These are phyloP conservation scores for Eurystomus glaucurus DNA, from an alignment of 2,797 vertebrate species.

Conservation along the genomic window DNA sequence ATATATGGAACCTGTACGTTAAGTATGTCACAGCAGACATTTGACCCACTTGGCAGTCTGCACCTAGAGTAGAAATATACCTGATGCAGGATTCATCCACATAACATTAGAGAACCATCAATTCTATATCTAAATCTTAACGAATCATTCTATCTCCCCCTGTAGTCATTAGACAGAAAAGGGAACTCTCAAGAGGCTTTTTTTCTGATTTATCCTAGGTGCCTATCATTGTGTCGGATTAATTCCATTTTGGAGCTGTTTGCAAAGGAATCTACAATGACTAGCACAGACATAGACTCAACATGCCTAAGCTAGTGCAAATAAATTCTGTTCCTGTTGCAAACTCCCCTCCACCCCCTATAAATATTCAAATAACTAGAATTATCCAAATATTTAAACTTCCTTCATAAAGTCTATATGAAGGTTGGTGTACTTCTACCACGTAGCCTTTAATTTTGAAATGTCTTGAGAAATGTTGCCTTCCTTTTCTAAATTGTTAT, in stretches of 20 bases:
- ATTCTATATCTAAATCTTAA: not conserved
- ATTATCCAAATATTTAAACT: not conserved
- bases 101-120: not conserved
- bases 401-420: not conserved
- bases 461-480: not conserved
- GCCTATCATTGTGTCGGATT: not conserved
- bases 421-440: not conserved
- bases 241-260: not conserved
- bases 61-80: not conserved
- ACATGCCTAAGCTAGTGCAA: not conserved
- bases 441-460: not conserved
- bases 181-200: not conserved
- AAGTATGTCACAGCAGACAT: not conserved
- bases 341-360: not conserved
- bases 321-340: not conserved
- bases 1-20: not conserved
- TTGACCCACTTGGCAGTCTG: not conserved
- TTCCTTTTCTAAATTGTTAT: not conserved
- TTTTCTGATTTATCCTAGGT: not conserved
- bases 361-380: not conserved
- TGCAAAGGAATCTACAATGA: not conserved
- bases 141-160: not conserved
- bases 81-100: not conserved
- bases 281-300: not conserved
- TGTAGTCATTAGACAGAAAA: not conserved